A percentile compares a stretch with the other conserved stretches of the same genome.
Conservation (phyloP, 2,888 invertebrate genomes). For the Lithophane leautieri region DNA sequence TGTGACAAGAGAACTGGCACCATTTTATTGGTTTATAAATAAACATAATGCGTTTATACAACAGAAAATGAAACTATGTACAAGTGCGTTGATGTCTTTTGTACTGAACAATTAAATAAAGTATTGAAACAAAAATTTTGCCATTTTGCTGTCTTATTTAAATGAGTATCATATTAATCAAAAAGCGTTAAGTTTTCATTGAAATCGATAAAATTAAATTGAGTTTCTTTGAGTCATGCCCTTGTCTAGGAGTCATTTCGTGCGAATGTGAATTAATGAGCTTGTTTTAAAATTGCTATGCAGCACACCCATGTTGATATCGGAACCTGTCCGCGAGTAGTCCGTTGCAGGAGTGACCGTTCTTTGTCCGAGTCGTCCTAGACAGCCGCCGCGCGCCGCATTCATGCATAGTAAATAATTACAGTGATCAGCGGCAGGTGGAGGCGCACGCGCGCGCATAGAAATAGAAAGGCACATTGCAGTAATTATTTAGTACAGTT, state of each 20-base stretch:
- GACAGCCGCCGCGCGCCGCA: slow-evolving; percentile 85
- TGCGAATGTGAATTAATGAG: slow-evolving; percentile 83
- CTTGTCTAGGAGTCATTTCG: slow-evolving; percentile 77
- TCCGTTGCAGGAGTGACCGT: slow-evolving; percentile 83
- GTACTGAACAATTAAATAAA: slow-evolving; percentile 47
- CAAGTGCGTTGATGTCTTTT: slow-evolving; percentile 72
- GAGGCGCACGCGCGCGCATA: slow-evolving; percentile 88
- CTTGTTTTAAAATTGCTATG: slow-evolving; percentile 82
- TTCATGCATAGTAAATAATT: slow-evolving; percentile 91
- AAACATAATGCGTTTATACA: slow-evolving; percentile 11
- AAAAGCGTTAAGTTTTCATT: slow-evolving; percentile 50
- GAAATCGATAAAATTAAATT: slow-evolving; percentile 59
- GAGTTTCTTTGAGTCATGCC: slow-evolving; percentile 71
- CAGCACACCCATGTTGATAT: slow-evolving; percentile 85
- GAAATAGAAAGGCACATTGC: slow-evolving; percentile 91
- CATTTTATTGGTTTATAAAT: slow-evolving; percentile 21
- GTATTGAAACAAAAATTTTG: slow-evolving; percentile 11
- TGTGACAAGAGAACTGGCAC: too few relatives aligned
- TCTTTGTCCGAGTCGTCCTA: slow-evolving; percentile 89
- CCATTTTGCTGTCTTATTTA: slow-evolving; percentile 20
- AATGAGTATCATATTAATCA: slow-evolving; percentile 22
- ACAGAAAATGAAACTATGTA: slow-evolving; percentile 6
- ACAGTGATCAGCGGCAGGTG: slow-evolving; percentile 89
- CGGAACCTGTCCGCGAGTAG: slow-evolving; percentile 83
- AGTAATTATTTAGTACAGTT: slow-evolving; percentile 91